Conservation (phyloP, 2,888 invertebrate genomes). For the Myopa testacea region DNA sequence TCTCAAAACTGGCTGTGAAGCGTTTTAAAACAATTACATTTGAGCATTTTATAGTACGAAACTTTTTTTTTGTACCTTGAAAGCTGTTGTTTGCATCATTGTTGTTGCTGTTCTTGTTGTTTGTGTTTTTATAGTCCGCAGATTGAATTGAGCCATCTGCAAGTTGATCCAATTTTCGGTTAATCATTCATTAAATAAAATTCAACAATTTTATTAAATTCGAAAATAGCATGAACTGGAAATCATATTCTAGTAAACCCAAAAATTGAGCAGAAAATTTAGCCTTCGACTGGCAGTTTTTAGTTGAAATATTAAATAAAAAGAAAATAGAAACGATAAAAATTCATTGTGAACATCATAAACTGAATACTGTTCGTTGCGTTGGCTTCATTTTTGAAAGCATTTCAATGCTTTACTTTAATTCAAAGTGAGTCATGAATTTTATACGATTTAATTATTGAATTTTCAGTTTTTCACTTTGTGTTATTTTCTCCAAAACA, state of each 20-base stretch:
- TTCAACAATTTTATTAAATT: not conserved
- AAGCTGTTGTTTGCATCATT: conserved; percentile 2
- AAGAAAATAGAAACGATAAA: not conserved
- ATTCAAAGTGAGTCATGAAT: too few species aligned
- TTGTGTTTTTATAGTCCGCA: not conserved
- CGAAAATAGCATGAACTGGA: not conserved
- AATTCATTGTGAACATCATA: not conserved
- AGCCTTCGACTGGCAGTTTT: not conserved
- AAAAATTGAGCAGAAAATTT: not conserved
- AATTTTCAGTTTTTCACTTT: too few species aligned
- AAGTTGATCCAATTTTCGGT: not conserved
- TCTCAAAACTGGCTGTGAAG: not conserved
- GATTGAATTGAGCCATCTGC: conserved; percentile 10
- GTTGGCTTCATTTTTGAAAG: too few species aligned
- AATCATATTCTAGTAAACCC: too few species aligned
- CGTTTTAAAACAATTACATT: conserved; percentile 16
- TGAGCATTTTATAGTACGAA: conserved; percentile 2
- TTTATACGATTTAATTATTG: too few species aligned
- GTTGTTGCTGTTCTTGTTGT: conserved; percentile 10
- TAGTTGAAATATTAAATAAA: not conserved
- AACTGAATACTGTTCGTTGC: too few species aligned
- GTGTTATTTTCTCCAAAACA: too few species aligned
- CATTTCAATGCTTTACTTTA: too few species aligned
- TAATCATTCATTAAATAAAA: not conserved
- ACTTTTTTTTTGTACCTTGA: not conserved